These are phyloP conservation scores for Staurois parvus DNA, from an alignment of 2,797 vertebrate genomes.

Conservation along the genomic window DNA sequence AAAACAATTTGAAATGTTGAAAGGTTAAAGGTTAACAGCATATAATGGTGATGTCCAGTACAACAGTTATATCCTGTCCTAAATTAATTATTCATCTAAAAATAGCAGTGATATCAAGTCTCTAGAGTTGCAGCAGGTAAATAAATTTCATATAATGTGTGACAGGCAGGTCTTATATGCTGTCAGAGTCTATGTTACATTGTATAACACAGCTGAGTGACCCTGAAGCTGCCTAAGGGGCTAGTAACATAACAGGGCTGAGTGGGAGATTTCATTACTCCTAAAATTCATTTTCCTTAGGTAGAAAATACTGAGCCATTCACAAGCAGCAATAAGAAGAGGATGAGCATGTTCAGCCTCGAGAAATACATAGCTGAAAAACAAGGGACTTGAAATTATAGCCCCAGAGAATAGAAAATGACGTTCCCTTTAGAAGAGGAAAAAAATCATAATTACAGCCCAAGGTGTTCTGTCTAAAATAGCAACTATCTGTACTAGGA, in stretches of 20 bases:
- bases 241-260: constrained; percentile 21
- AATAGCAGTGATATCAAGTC: neutral
- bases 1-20: neutral
- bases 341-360: constrained; percentile 60
- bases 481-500: constrained; percentile 47
- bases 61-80: neutral
- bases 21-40: neutral
- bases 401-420: constrained; percentile 58
- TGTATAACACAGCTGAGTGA: constrained; percentile 42
- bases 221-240: constrained; percentile 23
- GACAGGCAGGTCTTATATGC: constrained; percentile 28
- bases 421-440: constrained; percentile 53
- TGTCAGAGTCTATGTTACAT: constrained; percentile 40
- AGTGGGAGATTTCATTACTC: constrained; percentile 54
- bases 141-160: constrained; percentile 17
- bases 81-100: neutral
- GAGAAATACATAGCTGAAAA: constrained; percentile 59
- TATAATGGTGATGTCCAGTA: neutral
- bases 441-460: constrained; percentile 62
- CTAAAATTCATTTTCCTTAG: constrained; percentile 52
- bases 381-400: constrained; percentile 60
- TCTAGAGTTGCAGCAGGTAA: constrained; percentile 8
- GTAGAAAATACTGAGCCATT: constrained; percentile 49
- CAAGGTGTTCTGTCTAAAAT: constrained; percentile 58
- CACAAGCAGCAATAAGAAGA: constrained; percentile 54